Base-by-base conservation (phyloP, 2,888 invertebrate genomes). In the Quadroppia sp. region DNA sequence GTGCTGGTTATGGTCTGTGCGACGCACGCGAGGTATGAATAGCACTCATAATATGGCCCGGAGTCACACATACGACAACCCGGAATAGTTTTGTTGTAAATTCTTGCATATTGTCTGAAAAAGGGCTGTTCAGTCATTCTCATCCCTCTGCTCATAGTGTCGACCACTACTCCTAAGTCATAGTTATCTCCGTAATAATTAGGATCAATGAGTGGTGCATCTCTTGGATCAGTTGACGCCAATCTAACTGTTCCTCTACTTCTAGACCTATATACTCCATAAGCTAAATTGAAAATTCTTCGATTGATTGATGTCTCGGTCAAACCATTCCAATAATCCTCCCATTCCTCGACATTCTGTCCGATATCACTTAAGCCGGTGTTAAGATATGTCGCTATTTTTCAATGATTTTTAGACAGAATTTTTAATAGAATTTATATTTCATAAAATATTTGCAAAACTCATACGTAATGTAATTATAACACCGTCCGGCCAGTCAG, bases 41-140 rank as follows among this genome's bases (percentile, higher is more conserved):
- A 73, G 67, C 73, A 73, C 40, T 73, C 45, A 42, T 73, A 73
- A 23, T 73, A 73, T 6, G 73, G 73, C 11, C 67, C 36, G 45
- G 32, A 30, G 28, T 30, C 15, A 50, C 73, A 73, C 48, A 48
- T 2, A 48, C 48, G n/a, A n/a, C n/a, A n/a, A n/a, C n/a, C n/a
- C n/a, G n/a, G n/a, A n/a, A n/a, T n/a, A n/a, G n/a, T n/a, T n/a
- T n/a, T n/a, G n/a, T n/a, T n/a, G n/a, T n/a, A n/a, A n/a, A n/a
- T n/a, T n/a, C n/a, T n/a, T n/a, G n/a, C n/a, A n/a, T n/a, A n/a
- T n/a, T n/a, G n/a, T n/a, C n/a, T n/a, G n/a, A n/a, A n/a, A n/a
- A n/a, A 71, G 2, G 25, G 50, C 28, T 23, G 48, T 36, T 36
- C 53, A 36, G 67, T 40, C 67, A 73, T 67, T 42, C 45, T 20